Base-by-base conservation (phyloP, 1,140 invertebrate genomes). In the Scaptomyza graminum region DNA sequence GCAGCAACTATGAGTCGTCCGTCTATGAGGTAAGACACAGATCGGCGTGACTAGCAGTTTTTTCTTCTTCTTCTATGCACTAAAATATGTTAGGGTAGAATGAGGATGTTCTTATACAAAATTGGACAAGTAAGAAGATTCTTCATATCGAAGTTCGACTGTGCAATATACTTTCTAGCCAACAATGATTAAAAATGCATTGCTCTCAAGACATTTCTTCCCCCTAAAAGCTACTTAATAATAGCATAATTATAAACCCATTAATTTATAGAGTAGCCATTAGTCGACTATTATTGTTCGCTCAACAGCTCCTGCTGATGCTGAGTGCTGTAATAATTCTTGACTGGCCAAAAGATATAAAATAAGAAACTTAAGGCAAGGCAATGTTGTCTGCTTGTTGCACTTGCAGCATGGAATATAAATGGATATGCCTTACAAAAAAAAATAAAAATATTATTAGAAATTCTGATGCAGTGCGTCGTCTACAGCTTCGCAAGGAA, bases 261-360 rank as follows among this genome's bases (percentile, higher is more conserved):
- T 34, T 34, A 34, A 34, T 8, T 9, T 34, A 1, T 57, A 67
- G 69, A 8, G 81, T 61, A 84, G 70, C 39, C 59, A 34, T 46
- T 44, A 77, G 65, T 87, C 74, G 74, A 22, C 67, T 51, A 70
- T 51, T 66, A 39, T 62, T 25, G 59, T 54, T 11, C 13, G 6
- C 41, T 25, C 28, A 22, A 22, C 18, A 22, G 18, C 18, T 22
- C 7, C 7, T 65, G 12, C 60, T 59, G 22, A 22, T 41, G 22
- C 67, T 87, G 81, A 85, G 81, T 87, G 81, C 81, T 75, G 70
- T 81, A 85, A 85, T 85, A 85, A 85, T 81, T 85, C 78, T 85
- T 66, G 63, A 50, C 37, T 52, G 56, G 56, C 22, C 44, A 8
- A 12, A 41, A 18, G 13, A 37, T 8, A 41, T 50, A 54, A 51